Conservation (phyloP, 2,797 vertebrate genomes). For the Tadarida brasiliensis region DNA sequence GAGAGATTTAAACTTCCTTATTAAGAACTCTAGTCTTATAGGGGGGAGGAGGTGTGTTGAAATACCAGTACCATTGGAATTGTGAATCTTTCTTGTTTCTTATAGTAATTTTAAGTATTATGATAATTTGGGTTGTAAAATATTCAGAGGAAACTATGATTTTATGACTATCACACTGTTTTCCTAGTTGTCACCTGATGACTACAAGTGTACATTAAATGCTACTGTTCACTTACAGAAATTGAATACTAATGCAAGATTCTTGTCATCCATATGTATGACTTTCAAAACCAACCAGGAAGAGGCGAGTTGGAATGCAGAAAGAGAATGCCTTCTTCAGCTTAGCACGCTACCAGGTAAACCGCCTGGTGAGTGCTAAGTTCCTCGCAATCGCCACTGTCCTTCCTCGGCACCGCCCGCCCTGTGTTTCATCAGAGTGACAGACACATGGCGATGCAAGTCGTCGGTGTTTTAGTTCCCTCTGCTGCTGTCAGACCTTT, state of each 20-base stretch:
- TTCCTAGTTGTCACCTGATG: background rate
- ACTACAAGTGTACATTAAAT: background rate
- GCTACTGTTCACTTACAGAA: background rate
- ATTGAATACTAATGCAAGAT: background rate
- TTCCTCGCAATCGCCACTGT: background rate
- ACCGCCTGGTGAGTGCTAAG: background rate
- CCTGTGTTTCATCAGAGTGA: background rate
- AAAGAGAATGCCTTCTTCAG: background rate
- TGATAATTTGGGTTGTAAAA: background rate
- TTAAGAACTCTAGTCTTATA: background rate
- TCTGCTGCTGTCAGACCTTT: background rate
- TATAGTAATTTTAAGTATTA: constrained; percentile 22
- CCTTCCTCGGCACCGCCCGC: background rate
- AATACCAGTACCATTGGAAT: background rate
- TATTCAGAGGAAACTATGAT: background rate
- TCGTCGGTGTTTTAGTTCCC: background rate
- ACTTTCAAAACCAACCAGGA: constrained; percentile 37
- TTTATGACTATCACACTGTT: background rate
- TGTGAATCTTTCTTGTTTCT: background rate
- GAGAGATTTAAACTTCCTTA: constrained; percentile 9
- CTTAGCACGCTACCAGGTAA: background rate
- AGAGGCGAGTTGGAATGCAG: background rate
- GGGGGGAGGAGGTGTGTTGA: background rate
- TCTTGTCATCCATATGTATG: background rate
- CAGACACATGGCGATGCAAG: background rate